Evolutionary conservation across 1,140 invertebrate genomes (phyloP), one percentile per base, ranked within the genome.

Genomic region (Neodiprion lecontei): DNA sequence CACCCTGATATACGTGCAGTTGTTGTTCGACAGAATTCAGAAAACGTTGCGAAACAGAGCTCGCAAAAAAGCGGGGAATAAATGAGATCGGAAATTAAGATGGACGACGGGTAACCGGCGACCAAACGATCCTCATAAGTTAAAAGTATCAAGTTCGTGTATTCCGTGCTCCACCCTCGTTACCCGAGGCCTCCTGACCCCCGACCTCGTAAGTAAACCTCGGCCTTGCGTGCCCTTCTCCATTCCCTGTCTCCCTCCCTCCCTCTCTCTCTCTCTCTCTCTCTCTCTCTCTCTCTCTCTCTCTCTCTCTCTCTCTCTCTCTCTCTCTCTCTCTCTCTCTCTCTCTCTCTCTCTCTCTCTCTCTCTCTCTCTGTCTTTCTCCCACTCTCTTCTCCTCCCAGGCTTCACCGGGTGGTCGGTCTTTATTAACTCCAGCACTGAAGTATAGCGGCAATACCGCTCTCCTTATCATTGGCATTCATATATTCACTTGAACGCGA

Each of bases 401-500:
- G 49, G 66, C 69, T 68, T 67, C 73, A 53, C 48, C 28, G 11
- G 14, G 14, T 70, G 69, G 73, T 77, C 79, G 69, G 73, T 77
- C 79, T 80, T 81, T 80, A 81, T 77, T 78, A 79, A 78, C 80
- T 49, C 66, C 73, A 5, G 28, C 28, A 75, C 79, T 82, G 74
- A 83, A 78, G 77, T 79, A 83, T 79, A 75, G 75, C 11, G 53
- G 73, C 73, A 71, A 81, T 78, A 81, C 79, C 77, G 76, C 78
- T 40, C 28, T 77, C 49, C 74, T 78, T 76, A 69, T 79, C 81
- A 77, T 81, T 80, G 75, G 76, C 74, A 82, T 81, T 82, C 79
- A 83, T 82, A 82, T 81, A 82, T 80, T 81, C 77, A 61, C 69
- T 79, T 77, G 48, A 79, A 77, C 75, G 78, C 74, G 76, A 76